Conservation (phyloP, 2,797 vertebrate species). For the Xerus rutilus region DNA sequence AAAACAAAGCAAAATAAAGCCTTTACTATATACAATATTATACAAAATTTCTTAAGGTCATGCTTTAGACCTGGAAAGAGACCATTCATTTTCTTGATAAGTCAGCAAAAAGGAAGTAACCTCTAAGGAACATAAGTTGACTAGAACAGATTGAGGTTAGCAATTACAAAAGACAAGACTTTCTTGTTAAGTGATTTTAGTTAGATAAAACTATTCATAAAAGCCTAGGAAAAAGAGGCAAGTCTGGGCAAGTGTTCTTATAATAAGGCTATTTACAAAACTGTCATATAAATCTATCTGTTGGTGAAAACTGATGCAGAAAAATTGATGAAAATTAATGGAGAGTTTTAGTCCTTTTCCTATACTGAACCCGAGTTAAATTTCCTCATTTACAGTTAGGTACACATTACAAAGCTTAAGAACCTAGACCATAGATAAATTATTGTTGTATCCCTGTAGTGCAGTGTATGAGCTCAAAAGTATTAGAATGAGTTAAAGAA, state of each 20-base stretch:
- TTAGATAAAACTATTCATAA: slow-evolving; percentile 63
- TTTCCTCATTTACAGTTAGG: slow-evolving; percentile 30
- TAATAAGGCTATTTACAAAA: slow-evolving; percentile 14
- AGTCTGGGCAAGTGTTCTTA: neutral
- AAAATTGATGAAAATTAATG: neutral
- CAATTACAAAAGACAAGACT: slow-evolving; percentile 21
- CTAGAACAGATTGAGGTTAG: neutral
- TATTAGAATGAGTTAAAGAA: slow-evolving; percentile 12
- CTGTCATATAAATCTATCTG: neutral
- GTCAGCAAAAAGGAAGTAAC: slow-evolving; percentile 12
- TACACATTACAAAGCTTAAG: neutral
- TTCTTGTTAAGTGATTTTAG: slow-evolving; percentile 46
- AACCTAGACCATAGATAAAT: neutral
- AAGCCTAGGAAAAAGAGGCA: neutral
- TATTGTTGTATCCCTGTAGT: neutral
- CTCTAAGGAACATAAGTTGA: neutral
- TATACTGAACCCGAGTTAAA: neutral
- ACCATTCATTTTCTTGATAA: slow-evolving; percentile 43
- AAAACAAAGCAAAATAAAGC: slow-evolving; percentile 58
- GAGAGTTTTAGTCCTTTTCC: neutral
- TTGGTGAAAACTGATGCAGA: slow-evolving; percentile 32
- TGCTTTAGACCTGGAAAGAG: slow-evolving; percentile 34
- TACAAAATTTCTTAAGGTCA: slow-evolving; percentile 26
- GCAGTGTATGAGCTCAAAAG: neutral
- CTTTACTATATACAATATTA: neutral